These are phyloP conservation scores for Aphrocallistes beatrix DNA, from an alignment of 37 sponge, comb jelly and placozoan species.

Conservation along the genomic window DNA sequence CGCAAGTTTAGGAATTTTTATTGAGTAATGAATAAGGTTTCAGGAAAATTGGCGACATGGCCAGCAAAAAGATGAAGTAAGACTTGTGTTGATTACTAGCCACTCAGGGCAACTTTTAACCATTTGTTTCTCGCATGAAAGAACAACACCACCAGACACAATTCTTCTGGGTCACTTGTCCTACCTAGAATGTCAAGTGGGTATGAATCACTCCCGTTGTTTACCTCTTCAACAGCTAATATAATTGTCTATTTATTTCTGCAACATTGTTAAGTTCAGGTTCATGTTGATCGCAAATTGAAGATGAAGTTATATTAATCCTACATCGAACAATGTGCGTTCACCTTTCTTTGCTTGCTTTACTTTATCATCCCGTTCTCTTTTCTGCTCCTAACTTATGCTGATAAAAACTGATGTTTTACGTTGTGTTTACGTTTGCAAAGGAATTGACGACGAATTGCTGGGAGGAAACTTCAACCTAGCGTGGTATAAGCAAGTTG, in stretches of 20 bases:
- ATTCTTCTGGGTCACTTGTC: background rate
- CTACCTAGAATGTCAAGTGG: background rate
- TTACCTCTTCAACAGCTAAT: background rate
- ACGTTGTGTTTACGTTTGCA: too few relatives aligned
- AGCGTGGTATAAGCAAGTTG: too few relatives aligned
- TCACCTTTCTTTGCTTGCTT: background rate
- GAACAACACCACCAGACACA: background rate
- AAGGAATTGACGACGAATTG: too few relatives aligned
- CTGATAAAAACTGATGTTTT: background rate
- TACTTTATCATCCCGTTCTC: background rate
- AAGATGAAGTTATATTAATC: background rate
- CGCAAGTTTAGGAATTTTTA: background rate
- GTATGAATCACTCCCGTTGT: background rate
- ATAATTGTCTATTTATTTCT: background rate
- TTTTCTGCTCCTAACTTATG: background rate
- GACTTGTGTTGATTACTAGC: background rate
- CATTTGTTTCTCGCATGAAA: background rate
- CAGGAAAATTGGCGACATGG: background rate
- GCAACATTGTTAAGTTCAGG: background rate
- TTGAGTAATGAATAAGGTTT: background rate
- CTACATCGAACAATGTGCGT: background rate
- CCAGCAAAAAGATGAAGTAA: background rate
- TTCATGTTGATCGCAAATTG: background rate
- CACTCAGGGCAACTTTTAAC: background rate
- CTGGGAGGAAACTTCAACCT: too few relatives aligned